A percentile compares a stretch with the other conserved stretches of the same genome.
phyloP scores from a whole-genome alignment of 2,888 invertebrate species.

The Drosophila borborema region DNA sequence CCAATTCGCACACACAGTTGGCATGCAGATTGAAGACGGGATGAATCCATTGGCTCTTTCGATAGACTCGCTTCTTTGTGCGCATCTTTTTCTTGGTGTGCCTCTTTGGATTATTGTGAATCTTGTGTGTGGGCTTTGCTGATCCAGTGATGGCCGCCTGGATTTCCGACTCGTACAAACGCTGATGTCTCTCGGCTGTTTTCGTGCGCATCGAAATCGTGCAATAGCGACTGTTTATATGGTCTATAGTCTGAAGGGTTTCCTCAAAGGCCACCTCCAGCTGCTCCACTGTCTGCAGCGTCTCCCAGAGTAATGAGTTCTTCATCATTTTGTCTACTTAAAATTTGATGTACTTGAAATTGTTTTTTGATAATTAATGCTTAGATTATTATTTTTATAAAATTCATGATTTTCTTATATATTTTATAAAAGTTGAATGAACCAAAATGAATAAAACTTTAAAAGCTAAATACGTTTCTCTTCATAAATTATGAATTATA shows the following conservation, averaged over 20 bases:
- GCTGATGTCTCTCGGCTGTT: slow-evolving; percentile 9
- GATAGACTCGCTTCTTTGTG: not conserved
- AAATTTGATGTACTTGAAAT: slow-evolving; percentile 37
- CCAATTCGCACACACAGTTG: slow-evolving; percentile 20
- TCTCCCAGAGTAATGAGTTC: slow-evolving; percentile 43
- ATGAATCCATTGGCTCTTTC: not conserved
- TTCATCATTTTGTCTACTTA: slow-evolving; percentile 37
- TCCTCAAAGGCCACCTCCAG: slow-evolving; percentile 48
- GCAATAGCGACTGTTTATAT: slow-evolving; percentile 51
- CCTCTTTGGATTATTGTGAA: not conserved
- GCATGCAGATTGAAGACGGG: slow-evolving; percentile 1
- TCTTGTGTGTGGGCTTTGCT: slow-evolving; percentile 7
- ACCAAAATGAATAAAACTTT: too few species aligned
- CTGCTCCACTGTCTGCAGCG: slow-evolving; percentile 55
- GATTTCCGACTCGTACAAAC: slow-evolving; percentile 57
- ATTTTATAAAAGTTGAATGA: not conserved
- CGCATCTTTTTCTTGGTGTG: not conserved
- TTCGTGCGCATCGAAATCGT: slow-evolving; percentile 25
- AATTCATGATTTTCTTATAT: not conserved
- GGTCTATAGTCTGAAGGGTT: slow-evolving; percentile 40
- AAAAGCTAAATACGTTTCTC: too few species aligned
- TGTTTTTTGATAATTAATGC: slow-evolving; percentile 17
- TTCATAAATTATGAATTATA: too few species aligned
- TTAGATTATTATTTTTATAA: not conserved
- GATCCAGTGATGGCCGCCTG: slow-evolving; percentile 53